Conservation (phyloP, 2,113 vertebrate species). For the Paracanthobrama guichenoti region DNA sequence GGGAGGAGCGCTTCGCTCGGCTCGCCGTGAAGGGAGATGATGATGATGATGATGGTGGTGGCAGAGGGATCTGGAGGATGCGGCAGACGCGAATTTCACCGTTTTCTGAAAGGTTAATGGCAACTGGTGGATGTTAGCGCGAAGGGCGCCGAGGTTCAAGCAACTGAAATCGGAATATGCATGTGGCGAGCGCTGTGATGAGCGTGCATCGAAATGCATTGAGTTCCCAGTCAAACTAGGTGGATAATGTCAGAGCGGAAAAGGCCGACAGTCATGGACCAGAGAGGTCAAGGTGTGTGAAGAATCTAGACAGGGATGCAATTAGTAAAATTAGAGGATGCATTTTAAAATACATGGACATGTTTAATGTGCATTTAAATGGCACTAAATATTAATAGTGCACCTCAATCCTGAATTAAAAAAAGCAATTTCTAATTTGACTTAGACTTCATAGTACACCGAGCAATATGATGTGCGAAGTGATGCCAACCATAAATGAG, state of each 20-base stretch:
- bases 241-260: conserved; percentile 42
- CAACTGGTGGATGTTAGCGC: conserved; percentile 62
- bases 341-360: conserved; percentile 7
- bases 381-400: conserved; percentile 12
- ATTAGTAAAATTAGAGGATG: not conserved
- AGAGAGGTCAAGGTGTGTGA: conserved; percentile 50
- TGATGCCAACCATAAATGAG: conserved; percentile 98
- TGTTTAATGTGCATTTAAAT: conserved; percentile 14
- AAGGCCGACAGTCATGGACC: conserved; percentile 50
- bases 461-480: conserved; percentile 92
- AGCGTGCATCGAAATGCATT: conserved; percentile 43
- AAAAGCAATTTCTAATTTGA: conserved; percentile 4
- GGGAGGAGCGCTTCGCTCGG: conserved; percentile 65
- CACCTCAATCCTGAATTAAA: not conserved
- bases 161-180: conserved; percentile 23
- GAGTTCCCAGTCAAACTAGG: conserved; percentile 41
- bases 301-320: conserved; percentile 19
- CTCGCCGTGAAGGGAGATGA: conserved; percentile 55
- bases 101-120: conserved; percentile 57
- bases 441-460: conserved; percentile 19
- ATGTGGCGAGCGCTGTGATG: conserved; percentile 1
- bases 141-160: not conserved
- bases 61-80: conserved; percentile 70
- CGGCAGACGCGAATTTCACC: conserved; percentile 64
- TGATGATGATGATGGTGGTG: conserved; percentile 63